Evolutionary conservation across 2,113 vertebrate genomes (phyloP).

Genomic region (Eulemur macaco): DNA sequence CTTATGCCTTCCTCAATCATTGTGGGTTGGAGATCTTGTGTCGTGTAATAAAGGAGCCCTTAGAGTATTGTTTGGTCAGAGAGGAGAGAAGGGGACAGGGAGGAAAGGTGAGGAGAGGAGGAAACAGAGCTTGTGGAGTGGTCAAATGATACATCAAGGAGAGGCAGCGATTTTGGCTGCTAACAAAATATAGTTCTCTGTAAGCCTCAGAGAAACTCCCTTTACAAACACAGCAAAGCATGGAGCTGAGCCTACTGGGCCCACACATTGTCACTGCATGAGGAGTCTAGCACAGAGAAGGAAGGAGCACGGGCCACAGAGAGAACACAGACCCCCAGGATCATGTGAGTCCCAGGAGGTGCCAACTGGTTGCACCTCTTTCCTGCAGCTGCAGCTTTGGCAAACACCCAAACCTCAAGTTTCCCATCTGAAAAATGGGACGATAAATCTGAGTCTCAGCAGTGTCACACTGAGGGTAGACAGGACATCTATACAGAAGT

Average conservation of each 20-base stretch:
- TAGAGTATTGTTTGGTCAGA: not conserved
- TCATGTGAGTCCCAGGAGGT: accelerated
- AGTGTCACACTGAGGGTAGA: not conserved
- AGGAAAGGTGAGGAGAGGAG: not conserved
- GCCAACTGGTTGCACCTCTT: not conserved
- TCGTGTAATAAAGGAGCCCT: not conserved
- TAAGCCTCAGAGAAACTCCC: not conserved
- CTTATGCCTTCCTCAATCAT: not conserved
- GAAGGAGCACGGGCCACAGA: too few species aligned
- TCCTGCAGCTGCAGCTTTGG: accelerated
- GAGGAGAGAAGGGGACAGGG: not conserved
- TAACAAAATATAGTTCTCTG: not conserved
- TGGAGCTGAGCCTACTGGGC: not conserved
- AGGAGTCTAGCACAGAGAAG: not conserved
- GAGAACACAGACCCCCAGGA: not conserved
- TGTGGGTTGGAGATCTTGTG: not conserved
- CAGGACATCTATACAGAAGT: not conserved
- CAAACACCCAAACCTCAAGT: not conserved
- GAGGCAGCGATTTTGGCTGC: not conserved
- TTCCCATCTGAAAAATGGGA: not conserved
- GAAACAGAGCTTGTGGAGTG: too few species aligned
- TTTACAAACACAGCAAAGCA: not conserved
- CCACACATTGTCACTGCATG: not conserved
- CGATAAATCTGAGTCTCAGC: not conserved
- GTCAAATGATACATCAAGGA: not conserved